Evolutionary conservation across 2,888 invertebrate species (phyloP).

Genomic region (Uloborus plumipes): DNA sequence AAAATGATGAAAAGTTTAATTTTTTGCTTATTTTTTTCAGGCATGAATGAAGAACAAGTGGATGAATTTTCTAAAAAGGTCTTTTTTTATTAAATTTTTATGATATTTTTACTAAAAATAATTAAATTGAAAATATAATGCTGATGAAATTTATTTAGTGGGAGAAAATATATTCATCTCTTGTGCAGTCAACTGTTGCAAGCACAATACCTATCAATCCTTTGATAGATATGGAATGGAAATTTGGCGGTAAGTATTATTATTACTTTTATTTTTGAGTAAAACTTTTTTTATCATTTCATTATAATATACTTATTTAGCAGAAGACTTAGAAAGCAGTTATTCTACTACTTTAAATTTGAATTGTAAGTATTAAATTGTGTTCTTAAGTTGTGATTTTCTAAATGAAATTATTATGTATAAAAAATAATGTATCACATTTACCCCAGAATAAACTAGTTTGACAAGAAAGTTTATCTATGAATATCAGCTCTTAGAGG

Average conservation of each 20-base stretch:
- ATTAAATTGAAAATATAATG: not conserved
- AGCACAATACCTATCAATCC: slow-evolving; percentile 55
- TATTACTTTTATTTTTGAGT: not conserved
- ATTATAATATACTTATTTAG: no score
- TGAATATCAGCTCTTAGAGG: no score
- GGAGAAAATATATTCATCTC: slow-evolving; percentile 50
- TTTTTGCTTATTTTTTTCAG: slow-evolving; percentile 9
- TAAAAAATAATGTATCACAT: no score
- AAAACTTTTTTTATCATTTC: no score
- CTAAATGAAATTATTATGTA: no score
- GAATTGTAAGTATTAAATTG: no score
- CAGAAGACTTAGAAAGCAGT: no score
- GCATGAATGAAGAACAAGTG: slow-evolving; percentile 41
- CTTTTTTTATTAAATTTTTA: not conserved
- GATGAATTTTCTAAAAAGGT: slow-evolving; percentile 47
- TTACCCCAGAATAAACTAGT: no score
- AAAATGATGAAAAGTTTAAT: not conserved
- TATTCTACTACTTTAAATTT: no score
- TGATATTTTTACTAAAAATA: not conserved
- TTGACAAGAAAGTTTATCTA: no score
- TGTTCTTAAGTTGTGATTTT: no score
- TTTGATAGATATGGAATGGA: slow-evolving; percentile 65
- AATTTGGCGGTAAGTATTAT: slow-evolving; percentile 61
- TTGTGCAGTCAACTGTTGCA: slow-evolving; percentile 28
- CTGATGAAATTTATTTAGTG: slow-evolving; percentile 28